Conservation (phyloP, 1,140 invertebrate species). For the Ectropis grisescens region DNA sequence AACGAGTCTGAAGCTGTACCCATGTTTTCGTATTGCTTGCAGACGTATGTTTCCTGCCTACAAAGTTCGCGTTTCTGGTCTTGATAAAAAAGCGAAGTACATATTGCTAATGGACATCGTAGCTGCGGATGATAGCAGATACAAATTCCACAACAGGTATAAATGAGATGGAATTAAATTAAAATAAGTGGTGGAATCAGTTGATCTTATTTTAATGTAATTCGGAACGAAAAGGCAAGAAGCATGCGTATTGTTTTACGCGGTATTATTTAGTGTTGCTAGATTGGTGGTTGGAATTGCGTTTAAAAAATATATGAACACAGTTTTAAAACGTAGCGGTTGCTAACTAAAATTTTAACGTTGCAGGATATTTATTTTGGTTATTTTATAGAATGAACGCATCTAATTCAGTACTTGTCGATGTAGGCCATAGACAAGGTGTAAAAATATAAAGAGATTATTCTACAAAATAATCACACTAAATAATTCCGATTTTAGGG, state of each 20-base stretch:
- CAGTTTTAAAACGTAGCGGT: too few relatives aligned
- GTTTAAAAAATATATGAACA: too few relatives aligned
- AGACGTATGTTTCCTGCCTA: constrained; percentile 94
- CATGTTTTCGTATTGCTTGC: constrained; percentile 73
- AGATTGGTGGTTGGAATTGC: constrained; percentile 45
- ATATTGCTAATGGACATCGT: constrained; percentile 95
- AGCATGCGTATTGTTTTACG: constrained; percentile 73
- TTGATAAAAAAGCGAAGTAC: constrained; percentile 96
- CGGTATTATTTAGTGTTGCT: constrained; percentile 36
- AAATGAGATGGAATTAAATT: constrained; percentile 63
- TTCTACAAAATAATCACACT: too few relatives aligned
- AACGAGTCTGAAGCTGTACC: constrained; percentile 76
- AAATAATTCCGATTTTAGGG: too few relatives aligned
- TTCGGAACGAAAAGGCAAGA: constrained; percentile 71
- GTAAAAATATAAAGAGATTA: too few relatives aligned
- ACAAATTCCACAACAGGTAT: constrained; percentile 96
- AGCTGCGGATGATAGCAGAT: constrained; percentile 92
- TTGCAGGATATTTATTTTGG: too few relatives aligned
- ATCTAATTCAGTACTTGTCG: too few relatives aligned
- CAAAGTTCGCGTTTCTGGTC: constrained; percentile 91
- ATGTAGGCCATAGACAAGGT: too few relatives aligned
- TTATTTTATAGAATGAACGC: too few relatives aligned
- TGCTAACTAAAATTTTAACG: too few relatives aligned
- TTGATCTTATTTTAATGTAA: constrained; percentile 63
- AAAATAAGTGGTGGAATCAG: constrained; percentile 49